Base-by-base conservation (phyloP, 2,113 vertebrate genomes). In the Microcebus ravelobensis region DNA sequence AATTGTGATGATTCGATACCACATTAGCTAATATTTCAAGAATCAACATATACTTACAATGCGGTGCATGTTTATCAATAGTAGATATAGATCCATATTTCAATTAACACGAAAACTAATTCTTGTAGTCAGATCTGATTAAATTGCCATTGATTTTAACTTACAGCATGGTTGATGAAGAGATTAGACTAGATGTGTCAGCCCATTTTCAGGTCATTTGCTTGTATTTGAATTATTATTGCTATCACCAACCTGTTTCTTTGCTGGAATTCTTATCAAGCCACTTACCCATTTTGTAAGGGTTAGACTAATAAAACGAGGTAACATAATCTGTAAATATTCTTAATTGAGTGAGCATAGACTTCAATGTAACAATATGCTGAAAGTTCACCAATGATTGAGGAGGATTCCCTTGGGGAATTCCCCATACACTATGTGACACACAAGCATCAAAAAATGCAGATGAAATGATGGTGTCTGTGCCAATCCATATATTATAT, bases 91-190 rank as follows among this genome's bases (percentile, higher is more conserved):
- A 79, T 74, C 71, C n/a, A 23, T 85, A 61, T 94, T 97, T 94
- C 25, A 85, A 0, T 90, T 89, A 90, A 80, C 18, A 87, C 57
- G 48, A 45, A 89, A 82, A 59, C 2, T 17, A 85, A 39, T 91
- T 93, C 23, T 45, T 68, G 3, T 79, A n/a, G 61, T 77, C 73
- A 50, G 34, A 85, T 81, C 50, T 96, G 59, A 95, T 95, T 92
- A 71, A 96, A 48, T 77, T 92, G 4, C 81, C 76, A 71, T 67
- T 90, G 63, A 31, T 87, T 94, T 88, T 86, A 42, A 39, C 17
- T 94, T 86, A 12, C 61, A 36, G 52, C 80, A 63, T 93, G 27
- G 39, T 48, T 27, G 2, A 73, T 63, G 21, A 84, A 34, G 36
- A 67, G 48, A 71, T 82, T 23, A 80, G 42, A 34, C 48, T 67